Percentiles rank a stretch among this genome's conserved stretches.
phyloP scores from a whole-genome alignment of 2,797 vertebrate genomes.

The Semaprochilodus insignis region DNA sequence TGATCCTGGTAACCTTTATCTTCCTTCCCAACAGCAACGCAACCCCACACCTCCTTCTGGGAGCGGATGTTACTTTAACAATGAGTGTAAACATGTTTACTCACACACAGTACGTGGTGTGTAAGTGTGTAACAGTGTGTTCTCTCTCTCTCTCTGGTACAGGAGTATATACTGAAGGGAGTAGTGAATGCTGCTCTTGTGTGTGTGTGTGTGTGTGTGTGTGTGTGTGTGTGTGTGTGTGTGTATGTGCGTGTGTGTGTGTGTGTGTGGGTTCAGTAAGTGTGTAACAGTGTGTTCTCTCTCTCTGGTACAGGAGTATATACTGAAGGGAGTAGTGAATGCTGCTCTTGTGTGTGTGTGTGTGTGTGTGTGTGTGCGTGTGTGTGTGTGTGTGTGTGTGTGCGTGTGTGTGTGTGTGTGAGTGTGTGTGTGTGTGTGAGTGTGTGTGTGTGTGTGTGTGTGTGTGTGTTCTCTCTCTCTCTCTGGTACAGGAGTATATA shows the following conservation, averaged over 20 bases:
- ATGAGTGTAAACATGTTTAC: neutral
- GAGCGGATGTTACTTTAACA: too few relatives aligned
- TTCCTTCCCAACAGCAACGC: too few relatives aligned
- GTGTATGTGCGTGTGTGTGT: too few relatives aligned
- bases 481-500: conserved; percentile 87
- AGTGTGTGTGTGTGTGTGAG: neutral
- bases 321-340: conserved; percentile 97
- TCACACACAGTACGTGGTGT: neutral
- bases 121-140: neutral
- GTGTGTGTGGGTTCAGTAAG: too few relatives aligned
- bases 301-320: conserved; percentile 85
- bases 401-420: too few relatives aligned
- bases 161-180: conserved; percentile 92
- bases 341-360: too few relatives aligned
- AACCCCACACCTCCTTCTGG: too few relatives aligned
- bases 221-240: neutral
- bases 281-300: neutral
- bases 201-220: too few relatives aligned
- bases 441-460: conserved; percentile 18
- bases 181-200: conserved; percentile 58
- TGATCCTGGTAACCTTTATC: too few relatives aligned
- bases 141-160: conserved; percentile 8
- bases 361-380: too few relatives aligned
- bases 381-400: too few relatives aligned
- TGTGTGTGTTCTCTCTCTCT: neutral